Base-by-base conservation (phyloP, 2,113 vertebrate genomes). In the Phylloscopus whistleri region DNA sequence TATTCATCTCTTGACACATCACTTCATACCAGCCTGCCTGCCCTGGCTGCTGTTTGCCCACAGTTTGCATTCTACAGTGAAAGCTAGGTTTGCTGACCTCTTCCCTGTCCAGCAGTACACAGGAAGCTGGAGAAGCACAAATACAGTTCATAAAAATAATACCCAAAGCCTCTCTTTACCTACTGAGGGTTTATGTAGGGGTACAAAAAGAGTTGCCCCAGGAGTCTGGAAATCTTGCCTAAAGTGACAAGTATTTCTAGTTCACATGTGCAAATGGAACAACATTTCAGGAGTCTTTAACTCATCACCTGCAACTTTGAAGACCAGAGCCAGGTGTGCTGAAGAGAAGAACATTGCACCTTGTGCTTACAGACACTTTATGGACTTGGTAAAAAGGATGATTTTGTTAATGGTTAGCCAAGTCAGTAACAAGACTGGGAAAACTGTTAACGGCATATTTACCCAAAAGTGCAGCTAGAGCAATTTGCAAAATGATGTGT, bases 371-470 rank as follows among this genome's bases (percentile, higher is more conserved):
- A 63, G 39, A 30, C 10, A 12, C 43, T 87, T 93, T 23, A 43
- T 39, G 67, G 41, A 72, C 59, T 90, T 82, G 13, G 27, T 62
- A 22, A 70, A 86, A 90, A 55, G 43, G 20, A 18, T 73, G 27
- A 44, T 85, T 60, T 56, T 87, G 62, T 89, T 87, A 94, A 94
- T 79, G 53, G 37, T 86, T 96, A 82, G 56, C 84, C 31, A 75
- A 76, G 77, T 37, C 41, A 51, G 30, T 31, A 78, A 83, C 51
- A 84, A 66, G 83, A 63, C 56, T 39, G 19, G 23, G 26, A 23
- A 87, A 62, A 56, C 11, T 62, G 35, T 69, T 87, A 78, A 72
- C 63, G 30, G 33, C 63, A 2, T 58, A 51, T 90, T 76, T 83
- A 56, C 53, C 64, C 15, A 55, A 77, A 43, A 83, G 26, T 16